Conservation (phyloP, 1,140 invertebrate species). For the Tetraneura akinire region DNA sequence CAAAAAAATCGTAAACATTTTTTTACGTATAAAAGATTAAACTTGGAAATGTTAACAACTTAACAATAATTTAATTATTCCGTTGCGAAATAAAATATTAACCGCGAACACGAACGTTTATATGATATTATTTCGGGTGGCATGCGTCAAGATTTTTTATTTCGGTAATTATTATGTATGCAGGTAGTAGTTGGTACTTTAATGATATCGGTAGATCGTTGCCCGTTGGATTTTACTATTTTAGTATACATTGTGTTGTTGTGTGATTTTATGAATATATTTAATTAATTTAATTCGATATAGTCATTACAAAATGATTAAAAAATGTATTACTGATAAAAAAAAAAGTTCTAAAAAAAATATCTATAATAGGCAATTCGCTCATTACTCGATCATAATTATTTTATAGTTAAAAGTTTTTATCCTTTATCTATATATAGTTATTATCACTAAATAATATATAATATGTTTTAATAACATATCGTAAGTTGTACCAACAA, state of each 20-base stretch:
- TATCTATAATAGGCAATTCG: too few relatives aligned
- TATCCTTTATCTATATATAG: too few relatives aligned
- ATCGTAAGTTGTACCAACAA: not conserved
- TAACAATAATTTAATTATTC: not conserved
- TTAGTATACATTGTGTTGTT: not conserved
- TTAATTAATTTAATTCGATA: too few relatives aligned
- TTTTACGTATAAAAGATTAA: not conserved
- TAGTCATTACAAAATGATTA: too few relatives aligned
- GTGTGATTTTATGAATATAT: too few relatives aligned
- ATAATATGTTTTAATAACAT: too few relatives aligned
- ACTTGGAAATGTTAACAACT: not conserved
- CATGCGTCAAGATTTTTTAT: not conserved
- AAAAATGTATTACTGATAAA: too few relatives aligned
- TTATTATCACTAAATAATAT: too few relatives aligned
- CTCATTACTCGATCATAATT: too few relatives aligned
- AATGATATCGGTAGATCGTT: not conserved
- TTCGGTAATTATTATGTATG: too few relatives aligned
- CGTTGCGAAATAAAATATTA: not conserved
- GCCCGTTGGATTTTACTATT: not conserved
- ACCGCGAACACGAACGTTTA: constrained; percentile 4
- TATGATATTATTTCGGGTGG: not conserved
- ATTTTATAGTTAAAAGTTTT: too few relatives aligned
- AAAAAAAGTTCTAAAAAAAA: too few relatives aligned
- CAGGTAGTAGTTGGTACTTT: not conserved
- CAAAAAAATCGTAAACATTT: not conserved